Conservation (phyloP, 2,113 vertebrate species). For the Epinephelus lanceolatus region DNA sequence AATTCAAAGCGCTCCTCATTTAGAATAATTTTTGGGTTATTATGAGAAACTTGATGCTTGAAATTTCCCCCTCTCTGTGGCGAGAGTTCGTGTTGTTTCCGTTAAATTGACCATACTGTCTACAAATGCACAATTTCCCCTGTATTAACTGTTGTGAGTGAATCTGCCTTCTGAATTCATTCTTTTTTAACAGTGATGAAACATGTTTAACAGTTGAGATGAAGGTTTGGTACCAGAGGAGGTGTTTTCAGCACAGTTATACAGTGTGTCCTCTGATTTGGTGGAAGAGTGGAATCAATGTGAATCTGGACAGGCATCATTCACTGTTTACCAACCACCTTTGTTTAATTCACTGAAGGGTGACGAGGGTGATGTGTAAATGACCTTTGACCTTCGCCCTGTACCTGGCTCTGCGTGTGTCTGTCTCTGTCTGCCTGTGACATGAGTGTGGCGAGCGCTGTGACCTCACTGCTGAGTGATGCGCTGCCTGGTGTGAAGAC, state of each 20-base stretch:
- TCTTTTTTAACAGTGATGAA: conserved; percentile 42
- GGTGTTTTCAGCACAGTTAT: conserved; percentile 17
- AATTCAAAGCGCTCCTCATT: conserved; percentile 12
- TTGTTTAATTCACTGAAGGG: conserved; percentile 23
- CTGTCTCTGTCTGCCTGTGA: conserved; percentile 47
- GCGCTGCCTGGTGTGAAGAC: conserved; percentile 84
- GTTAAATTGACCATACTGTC: conserved; percentile 50
- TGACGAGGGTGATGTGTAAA: conserved; percentile 30
- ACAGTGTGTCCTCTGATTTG: conserved; percentile 25
- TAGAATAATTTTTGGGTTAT: conserved; percentile 17
- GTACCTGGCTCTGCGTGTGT: conserved; percentile 46
- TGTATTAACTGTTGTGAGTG: conserved; percentile 45
- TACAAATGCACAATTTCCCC: conserved; percentile 63
- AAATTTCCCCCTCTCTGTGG: conserved; percentile 17
- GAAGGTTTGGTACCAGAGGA: conserved; percentile 39
- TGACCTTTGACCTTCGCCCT: conserved; percentile 51
- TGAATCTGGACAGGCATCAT: conserved; percentile 53
- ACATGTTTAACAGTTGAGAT: conserved; percentile 24
- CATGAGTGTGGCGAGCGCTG: conserved; percentile 81
- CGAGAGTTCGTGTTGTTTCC: conserved; percentile 35
- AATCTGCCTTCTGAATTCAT: conserved; percentile 33
- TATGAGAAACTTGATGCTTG: conserved; percentile 47
- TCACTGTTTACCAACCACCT: conserved; percentile 64
- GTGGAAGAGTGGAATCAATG: conserved; percentile 37
- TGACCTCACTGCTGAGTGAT: conserved; percentile 91